These are phyloP conservation scores for Thera britannica DNA, from an alignment of 2,888 invertebrate species.

Conservation along the genomic window DNA sequence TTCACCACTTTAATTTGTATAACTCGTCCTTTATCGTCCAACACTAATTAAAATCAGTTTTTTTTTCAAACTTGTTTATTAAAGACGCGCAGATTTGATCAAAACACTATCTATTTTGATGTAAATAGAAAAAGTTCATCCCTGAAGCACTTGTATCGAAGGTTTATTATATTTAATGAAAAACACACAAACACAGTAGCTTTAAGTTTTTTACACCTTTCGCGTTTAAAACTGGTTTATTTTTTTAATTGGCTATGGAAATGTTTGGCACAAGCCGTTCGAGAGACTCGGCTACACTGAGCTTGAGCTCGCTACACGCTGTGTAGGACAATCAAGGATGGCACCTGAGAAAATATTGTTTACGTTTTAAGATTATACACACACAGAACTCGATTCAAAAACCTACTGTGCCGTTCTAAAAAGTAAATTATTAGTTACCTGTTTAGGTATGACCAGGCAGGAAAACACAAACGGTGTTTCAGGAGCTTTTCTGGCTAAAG, in stretches of 20 bases:
- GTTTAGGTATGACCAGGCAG: neutral
- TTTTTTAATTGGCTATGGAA: conserved; percentile 28
- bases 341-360: conserved; percentile 2
- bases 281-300: conserved; percentile 19
- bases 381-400: neutral
- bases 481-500: too few species aligned
- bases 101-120: neutral
- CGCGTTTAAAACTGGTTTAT: conserved; percentile 15
- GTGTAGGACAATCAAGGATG: conserved; percentile 21
- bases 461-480: too few species aligned
- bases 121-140: neutral
- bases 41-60: neutral
- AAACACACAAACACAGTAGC: conserved; percentile 3
- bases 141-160: neutral
- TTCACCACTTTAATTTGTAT: neutral
- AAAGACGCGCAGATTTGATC: conserved; percentile 4
- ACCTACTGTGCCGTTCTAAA: neutral
- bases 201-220: conserved; percentile 4
- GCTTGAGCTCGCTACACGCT: conserved; percentile 15
- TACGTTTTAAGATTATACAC: neutral
- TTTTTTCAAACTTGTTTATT: neutral
- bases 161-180: neutral
- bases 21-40: neutral
- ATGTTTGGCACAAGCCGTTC: conserved; percentile 12
- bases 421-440: neutral